Evolutionary conservation across 92 coral and sea anemone genomes (phyloP).

Genomic region (Phenganax marumi): DNA sequence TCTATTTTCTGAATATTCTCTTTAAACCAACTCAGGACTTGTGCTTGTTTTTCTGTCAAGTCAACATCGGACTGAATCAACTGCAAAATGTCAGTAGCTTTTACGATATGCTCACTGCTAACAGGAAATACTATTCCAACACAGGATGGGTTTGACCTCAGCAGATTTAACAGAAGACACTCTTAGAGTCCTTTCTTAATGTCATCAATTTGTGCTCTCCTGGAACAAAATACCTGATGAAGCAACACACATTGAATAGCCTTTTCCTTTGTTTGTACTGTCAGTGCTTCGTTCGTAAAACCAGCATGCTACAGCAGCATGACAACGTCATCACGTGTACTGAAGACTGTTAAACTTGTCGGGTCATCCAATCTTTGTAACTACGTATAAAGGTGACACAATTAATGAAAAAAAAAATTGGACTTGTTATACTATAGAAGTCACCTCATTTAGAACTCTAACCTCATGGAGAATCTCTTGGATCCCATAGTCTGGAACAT

Average conservation of each 20-base stretch:
- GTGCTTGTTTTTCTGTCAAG: constrained; percentile 17
- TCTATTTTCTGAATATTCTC: constrained; percentile 50
- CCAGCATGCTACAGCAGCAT: constrained; percentile 58
- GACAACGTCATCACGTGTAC: constrained; percentile 57
- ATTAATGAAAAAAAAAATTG: constrained; percentile 9
- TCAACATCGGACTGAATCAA: constrained; percentile 25
- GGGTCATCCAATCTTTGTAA: constrained; percentile 48
- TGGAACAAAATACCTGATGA: constrained; percentile 46
- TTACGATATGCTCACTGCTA: constrained; percentile 44
- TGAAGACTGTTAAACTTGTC: constrained; percentile 39
- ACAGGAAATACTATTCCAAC: constrained; percentile 53
- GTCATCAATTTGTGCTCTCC: constrained; percentile 54
- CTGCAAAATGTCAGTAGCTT: constrained; percentile 34
- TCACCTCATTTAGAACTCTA: constrained; percentile 20
- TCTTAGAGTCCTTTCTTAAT: constrained; percentile 50
- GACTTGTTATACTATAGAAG: constrained; percentile 12
- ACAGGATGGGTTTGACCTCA: constrained; percentile 53
- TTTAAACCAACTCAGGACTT: constrained; percentile 42
- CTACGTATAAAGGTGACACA: constrained; percentile 24
- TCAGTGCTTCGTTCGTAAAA: constrained; percentile 26
- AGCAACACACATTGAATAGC: constrained; percentile 52
- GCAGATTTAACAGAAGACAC: constrained; percentile 43
- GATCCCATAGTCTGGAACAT: constrained; percentile 57
- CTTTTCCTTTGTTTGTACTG: constrained; percentile 30
- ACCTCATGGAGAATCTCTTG: constrained; percentile 62